Evolutionary conservation across 2,113 vertebrate species (phyloP), one percentile per base, ranked within the genome.

Genomic region (Labrus mixtus): DNA sequence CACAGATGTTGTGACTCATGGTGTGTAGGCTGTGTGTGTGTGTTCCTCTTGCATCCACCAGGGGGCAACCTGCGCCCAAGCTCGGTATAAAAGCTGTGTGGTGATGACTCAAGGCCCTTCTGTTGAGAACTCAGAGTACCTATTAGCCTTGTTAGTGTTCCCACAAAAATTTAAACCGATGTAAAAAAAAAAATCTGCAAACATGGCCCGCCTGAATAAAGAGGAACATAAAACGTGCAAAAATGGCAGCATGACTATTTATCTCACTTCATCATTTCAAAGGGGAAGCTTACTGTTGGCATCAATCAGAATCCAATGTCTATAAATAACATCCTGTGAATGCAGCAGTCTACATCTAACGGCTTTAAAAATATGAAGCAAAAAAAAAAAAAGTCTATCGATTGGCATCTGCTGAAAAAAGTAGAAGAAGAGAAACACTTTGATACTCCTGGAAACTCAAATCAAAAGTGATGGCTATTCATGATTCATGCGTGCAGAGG

Each of bases 101-200:
- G 80, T 22, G 86, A 92, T 92, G 92, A 93, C 93, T 93, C 91
- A 92, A 93, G 92, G 87, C 81, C 92, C 92, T 90, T 93, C 91
- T 91, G 91, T 92, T 81, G 33, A 91, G 91, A 91, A 92, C 92
- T 91, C 84, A 53, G 61, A 91, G 93, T 93, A 93, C 92, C 83
- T 91, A 91, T 92, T 90, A 89, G 86, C 87, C 87, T 87, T 81
- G 80, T 81, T 84, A 86, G 85, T 88, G 89, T 93, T 93, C 89
- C 89, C 87, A 91, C 90, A 91, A 92, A 90, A 90, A 91, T 90
- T 87, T 90, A 84, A 80, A 89, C 85, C 81, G 79, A 84, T 85
- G 85, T 57, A 79, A 79, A 33, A 29, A 29, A 29, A 29, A 29
- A 29, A 87, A 89, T 84, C 81, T 86, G 78, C 82, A 89, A 85